A percentile compares a stretch with the other conserved stretches of the same genome.
These are phyloP conservation scores for Matsumurasca onukii DNA, from an alignment of 1,140 invertebrate genomes.

Conservation along the genomic window DNA sequence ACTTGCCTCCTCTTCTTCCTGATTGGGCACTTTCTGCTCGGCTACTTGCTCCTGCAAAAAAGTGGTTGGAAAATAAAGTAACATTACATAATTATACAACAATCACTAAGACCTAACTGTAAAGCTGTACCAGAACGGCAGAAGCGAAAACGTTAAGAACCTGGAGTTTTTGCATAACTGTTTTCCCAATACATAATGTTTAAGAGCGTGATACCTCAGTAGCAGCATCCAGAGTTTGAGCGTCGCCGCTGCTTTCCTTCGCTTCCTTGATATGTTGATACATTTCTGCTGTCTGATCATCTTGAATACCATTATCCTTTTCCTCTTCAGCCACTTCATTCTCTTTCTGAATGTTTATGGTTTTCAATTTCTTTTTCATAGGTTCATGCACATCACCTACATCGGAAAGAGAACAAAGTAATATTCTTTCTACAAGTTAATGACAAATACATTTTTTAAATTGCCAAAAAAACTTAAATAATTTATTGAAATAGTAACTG, in stretches of 20 bases:
- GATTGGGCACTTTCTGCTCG: conserved; percentile 64
- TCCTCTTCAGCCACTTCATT: conserved; percentile 53
- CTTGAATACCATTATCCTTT: conserved; percentile 50
- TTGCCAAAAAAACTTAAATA: no score
- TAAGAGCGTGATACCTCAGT: conserved; percentile 46
- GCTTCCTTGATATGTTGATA: conserved; percentile 87
- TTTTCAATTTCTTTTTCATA: conserved; percentile 62
- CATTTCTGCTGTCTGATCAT: conserved; percentile 61
- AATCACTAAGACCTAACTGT: no score
- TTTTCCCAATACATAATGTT: neutral
- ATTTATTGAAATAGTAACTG: no score
- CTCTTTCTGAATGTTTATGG: conserved; percentile 51
- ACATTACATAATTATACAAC: no score
- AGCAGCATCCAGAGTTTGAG: conserved; percentile 58
- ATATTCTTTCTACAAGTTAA: no score
- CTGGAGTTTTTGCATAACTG: no score
- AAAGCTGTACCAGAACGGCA: no score
- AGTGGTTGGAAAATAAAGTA: no score
- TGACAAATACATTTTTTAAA: no score
- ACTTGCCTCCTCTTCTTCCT: conserved; percentile 58
- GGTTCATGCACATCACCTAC: conserved; percentile 57
- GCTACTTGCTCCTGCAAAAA: conserved; percentile 73
- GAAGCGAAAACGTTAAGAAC: no score
- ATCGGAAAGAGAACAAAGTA: no score
- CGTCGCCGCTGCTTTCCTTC: conserved; percentile 55